phyloP scores from a whole-genome alignment of 2,113 vertebrate species.

The Sorex araneus region DNA sequence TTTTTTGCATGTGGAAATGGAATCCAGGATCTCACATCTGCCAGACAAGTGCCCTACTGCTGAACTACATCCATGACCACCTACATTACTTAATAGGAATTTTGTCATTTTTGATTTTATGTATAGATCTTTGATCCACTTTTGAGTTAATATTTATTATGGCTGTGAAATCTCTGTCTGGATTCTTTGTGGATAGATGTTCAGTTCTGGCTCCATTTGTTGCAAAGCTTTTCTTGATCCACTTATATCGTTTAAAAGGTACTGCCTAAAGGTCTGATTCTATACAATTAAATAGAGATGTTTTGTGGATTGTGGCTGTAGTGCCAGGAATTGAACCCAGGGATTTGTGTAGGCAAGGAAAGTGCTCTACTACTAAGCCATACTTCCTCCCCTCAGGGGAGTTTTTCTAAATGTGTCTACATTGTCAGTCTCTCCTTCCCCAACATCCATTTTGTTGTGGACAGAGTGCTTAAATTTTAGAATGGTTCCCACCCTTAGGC shows the following conservation, averaged over 20 bases:
- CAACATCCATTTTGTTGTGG: not conserved
- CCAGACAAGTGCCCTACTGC: too few relatives aligned
- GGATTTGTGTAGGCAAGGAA: too few relatives aligned
- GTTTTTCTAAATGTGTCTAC: not conserved
- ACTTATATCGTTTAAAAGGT: not conserved
- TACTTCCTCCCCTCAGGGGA: not conserved
- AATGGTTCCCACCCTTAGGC: not conserved
- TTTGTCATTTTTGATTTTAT: conserved; percentile 1
- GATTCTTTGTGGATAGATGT: not conserved
- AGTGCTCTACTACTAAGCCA: too few relatives aligned
- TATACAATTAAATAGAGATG: too few relatives aligned
- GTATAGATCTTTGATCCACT: not conserved
- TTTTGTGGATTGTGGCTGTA: too few relatives aligned
- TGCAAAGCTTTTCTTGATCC: not conserved
- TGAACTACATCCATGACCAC: too few relatives aligned
- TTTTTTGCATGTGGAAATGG: too few relatives aligned
- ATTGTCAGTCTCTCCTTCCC: not conserved
- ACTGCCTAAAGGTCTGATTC: too few relatives aligned
- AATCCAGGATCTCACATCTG: too few relatives aligned
- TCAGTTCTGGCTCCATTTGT: not conserved
- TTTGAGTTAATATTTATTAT: not conserved
- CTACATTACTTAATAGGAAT: not conserved
- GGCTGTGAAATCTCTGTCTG: not conserved
- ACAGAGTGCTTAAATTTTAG: conserved; percentile 42
- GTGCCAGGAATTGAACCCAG: too few relatives aligned